Conservation (phyloP, 2,113 vertebrate species). For the Phainopepla nitens region DNA sequence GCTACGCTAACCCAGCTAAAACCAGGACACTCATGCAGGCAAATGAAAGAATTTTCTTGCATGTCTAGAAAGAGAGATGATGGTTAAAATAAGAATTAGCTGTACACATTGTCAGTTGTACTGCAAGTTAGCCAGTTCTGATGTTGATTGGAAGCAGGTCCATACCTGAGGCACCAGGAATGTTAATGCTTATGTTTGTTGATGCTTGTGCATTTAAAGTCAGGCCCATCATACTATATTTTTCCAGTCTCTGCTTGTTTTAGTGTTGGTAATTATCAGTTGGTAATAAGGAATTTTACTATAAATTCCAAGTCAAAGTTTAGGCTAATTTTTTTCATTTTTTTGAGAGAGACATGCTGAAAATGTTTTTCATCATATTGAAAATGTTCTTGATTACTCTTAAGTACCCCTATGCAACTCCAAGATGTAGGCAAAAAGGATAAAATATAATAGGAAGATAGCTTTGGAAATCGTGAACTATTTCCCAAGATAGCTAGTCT, state of each 20-base stretch:
- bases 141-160: not conserved
- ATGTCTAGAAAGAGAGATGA: not conserved
- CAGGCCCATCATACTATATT: not conserved
- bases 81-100: not conserved
- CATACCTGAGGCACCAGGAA: not conserved
- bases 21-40: not conserved
- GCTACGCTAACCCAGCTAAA: not conserved
- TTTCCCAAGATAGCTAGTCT: not conserved
- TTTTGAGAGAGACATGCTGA: not conserved
- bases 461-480: not conserved
- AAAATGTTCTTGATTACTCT: not conserved
- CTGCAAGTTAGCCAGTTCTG: not conserved
- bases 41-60: not conserved
- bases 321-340: not conserved
- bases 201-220: not conserved
- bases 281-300: not conserved
- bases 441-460: not conserved
- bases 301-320: not conserved
- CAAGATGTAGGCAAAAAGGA: not conserved
- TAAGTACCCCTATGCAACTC: not conserved
- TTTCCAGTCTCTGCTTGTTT: not conserved
- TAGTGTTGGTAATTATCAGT: not conserved
- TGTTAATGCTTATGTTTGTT: not conserved
- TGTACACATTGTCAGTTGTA: fast-evolving
- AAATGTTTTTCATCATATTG: not conserved